Evolutionary conservation across 2,888 invertebrate species (phyloP), one percentile per base, ranked within the genome.

Genomic region (Allacma fusca): DNA sequence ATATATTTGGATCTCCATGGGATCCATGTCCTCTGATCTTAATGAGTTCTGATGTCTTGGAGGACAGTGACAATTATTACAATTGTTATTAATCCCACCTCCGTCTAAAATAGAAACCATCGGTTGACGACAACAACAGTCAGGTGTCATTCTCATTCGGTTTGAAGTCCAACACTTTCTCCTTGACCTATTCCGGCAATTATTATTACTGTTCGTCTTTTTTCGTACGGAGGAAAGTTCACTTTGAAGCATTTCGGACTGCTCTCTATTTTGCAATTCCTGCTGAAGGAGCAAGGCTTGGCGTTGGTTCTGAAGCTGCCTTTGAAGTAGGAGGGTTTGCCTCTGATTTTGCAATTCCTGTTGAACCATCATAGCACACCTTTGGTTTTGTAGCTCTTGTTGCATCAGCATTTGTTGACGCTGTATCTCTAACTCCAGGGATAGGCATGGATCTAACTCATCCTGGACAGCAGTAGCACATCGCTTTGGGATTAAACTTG

Each of bases 291-390:
- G 24, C 1, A 71, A 28, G 9, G 44, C 9, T 23, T 50, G 50
- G 16, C 71, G 16, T 57, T 71, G 71, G 16, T 50, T 44, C 26
- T 71, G 50, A 4, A 71, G 23, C 24, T 71, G 43, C 50, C 21
- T n/a, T 50, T 44, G 44, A 57, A 50, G 28, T 1, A 71, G 21
- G 12, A 71, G 21, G 1, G 71, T 24, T 16, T 57, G 26, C 50
- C 71, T 16, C 26, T 71, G 71, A 28, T 71, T 43, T 26, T 71
- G 44, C 19, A 71, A 50, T 19, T 71, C 57, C 24, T 71, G 71
- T n/a, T 71, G 43, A 2, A 71, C 7, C 9, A 50, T 21, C 24
- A 71, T 1, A 2, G 71, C 9, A 16, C 44, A 26, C 19, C 24
- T 21, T 23, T 71, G 44, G 5, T 9, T 50, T 28, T 44, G 24